Base-by-base conservation (phyloP, 2,797 vertebrate genomes). In the Sebastes miniatus region DNA sequence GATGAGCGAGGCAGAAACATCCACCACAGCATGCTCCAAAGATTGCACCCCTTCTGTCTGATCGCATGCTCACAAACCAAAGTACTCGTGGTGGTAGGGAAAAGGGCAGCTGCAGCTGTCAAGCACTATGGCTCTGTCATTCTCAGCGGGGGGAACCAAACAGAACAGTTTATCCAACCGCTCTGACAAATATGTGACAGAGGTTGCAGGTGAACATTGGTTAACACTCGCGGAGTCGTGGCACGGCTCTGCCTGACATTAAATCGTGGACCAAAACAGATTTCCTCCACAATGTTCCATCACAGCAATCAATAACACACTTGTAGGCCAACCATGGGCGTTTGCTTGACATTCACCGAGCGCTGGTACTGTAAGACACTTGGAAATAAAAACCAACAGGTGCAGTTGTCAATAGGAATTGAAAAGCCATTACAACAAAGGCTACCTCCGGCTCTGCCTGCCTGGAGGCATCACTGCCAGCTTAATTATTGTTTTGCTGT, bases 401-500 rank as follows among this genome's bases (percentile, higher is more conserved):
- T 84, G 76, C 62, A 76, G 7, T 16, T 79, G 65, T 83, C 83
- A 80, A 61, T 61, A 12, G 75, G 6, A 89, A 80, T 69, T 74
- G 77, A 69, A 68, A 80, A 79, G 62, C 43, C 59, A 72, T 77
- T 75, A 59, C 64, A 83, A 79, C 67, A 88, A 85, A 78, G 59
- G 58, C 63, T 69, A 39, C 59, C 52, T 29, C 43, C 59, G 9
- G 71, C 69, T 62, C 34, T 52, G 68, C 43, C 81, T 69, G 84
- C 84, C 85, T 80, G 69, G 77, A 91, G 85, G 89, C 82, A 76
- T 93, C 88, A 65, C 71, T 84, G 87, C 80, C 81, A 76, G 80
- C 90, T 76, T 91, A 93, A 92, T 93, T 91, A 93, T 87, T 91
- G 87, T 91, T 94, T 92, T 91, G 76, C 80, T 70, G 88, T 91